Evolutionary conservation across 1,140 invertebrate genomes (phyloP).

Genomic region (Zaprionus lachaisei): DNA sequence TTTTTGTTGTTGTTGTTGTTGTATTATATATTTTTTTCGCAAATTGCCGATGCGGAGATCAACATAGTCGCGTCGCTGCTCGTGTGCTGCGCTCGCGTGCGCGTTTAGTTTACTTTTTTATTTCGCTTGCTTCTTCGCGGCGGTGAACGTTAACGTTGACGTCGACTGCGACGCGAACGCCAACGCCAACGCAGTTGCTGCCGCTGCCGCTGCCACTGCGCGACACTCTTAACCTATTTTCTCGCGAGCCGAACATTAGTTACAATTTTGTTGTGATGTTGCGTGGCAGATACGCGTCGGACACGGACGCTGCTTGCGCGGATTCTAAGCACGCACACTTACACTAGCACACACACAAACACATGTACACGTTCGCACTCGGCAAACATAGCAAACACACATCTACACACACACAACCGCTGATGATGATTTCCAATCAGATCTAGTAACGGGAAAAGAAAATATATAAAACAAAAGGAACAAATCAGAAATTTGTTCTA

Average conservation of each 20-base stretch:
- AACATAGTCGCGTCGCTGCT: slow-evolving; percentile 56
- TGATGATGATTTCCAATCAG: slow-evolving; percentile 38
- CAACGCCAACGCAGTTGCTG: slow-evolving; percentile 41
- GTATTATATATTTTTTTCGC: slow-evolving; percentile 58
- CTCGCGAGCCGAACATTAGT: slow-evolving; percentile 78
- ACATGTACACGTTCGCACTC: slow-evolving; percentile 14
- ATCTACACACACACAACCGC: slow-evolving; percentile 25
- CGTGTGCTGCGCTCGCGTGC: slow-evolving; percentile 65
- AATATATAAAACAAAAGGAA: slow-evolving; percentile 18
- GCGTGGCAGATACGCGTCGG: slow-evolving; percentile 81
- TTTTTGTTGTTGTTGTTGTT: slow-evolving; percentile 14
- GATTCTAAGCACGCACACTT: slow-evolving; percentile 70
- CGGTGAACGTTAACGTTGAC: slow-evolving; percentile 13
- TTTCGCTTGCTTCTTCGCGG: slow-evolving; percentile 5
- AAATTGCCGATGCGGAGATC: slow-evolving; percentile 73
- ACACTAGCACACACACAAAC: slow-evolving; percentile 43
- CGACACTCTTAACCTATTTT: slow-evolving; percentile 83
- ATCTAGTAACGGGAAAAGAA: slow-evolving; percentile 35
- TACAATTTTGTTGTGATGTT: slow-evolving; percentile 84
- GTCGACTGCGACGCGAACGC: slow-evolving; percentile 31
- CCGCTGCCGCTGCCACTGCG: slow-evolving; percentile 56
- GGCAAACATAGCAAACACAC: slow-evolving; percentile 2
- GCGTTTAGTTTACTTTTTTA: slow-evolving; percentile 46
- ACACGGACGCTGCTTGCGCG: slow-evolving; percentile 80
- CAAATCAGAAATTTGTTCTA: slow-evolving; percentile 34